Base-by-base conservation (phyloP, 30 jellyfish, hydroid and myxozoan species). In the Aurelia aurita region DNA sequence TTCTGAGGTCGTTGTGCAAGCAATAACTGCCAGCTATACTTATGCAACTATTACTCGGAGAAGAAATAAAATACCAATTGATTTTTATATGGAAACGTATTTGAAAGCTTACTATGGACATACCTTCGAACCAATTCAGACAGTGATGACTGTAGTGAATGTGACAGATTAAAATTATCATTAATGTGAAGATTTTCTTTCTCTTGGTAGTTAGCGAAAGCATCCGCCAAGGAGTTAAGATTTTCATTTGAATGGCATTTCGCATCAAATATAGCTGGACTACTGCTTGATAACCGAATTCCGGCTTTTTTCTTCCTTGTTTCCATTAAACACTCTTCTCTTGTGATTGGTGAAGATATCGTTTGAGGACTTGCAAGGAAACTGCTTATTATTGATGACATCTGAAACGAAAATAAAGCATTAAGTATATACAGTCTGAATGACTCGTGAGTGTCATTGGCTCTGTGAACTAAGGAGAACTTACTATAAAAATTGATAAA, bases 151-250 rank as follows among this genome's bases (percentile, higher is more conserved):
- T 55, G 25, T 10, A 55, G 67, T 19, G 67, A 55, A 1, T 55
- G 67, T 44, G 69, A 23, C 45, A 55, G 20, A 2, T 12, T 19
- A 39, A 39, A 39, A 39, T 9, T 39, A 15, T 39, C 9, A 2
- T 39, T 39, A 2, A 9, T 39, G 51, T 39, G 15, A 3, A 39
- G 23, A 27, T 21, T 31, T 47, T 63, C 89, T 32, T 58, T 53
- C 13, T 64, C 47, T 14, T 45, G 61, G 14, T 34, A 46, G 28
- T 64, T 61, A 16, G 96, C 96, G 59, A 87, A 87, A 19, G 96
- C 96, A 65, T 75, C 96, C 22, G 96, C 96, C 49, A 87, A 73
- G 9, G 87, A 73, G 51, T 87, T 87, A 55, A 87, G 34, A 51
- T 87, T 87, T 10, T 26, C 72, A 60, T 47, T 57, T 14, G 92